Conservation (phyloP, 1,140 invertebrate genomes). For the Mercenaria mercenaria region DNA sequence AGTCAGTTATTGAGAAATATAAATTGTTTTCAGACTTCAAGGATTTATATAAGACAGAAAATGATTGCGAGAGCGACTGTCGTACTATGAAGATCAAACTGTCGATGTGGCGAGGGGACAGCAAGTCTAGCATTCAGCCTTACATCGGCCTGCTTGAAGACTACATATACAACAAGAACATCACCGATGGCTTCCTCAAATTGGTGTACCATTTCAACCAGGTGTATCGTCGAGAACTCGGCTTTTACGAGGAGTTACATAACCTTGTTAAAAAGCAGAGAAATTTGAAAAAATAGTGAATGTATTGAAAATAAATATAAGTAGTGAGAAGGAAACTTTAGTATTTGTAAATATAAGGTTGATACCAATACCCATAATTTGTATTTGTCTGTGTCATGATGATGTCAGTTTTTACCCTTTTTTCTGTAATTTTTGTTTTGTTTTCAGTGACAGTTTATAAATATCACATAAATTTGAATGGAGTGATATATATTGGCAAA, state of each 20-base stretch:
- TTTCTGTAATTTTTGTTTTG: too few relatives aligned
- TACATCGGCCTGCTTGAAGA: slow-evolving; percentile 27
- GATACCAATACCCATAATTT: too few relatives aligned
- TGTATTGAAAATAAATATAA: too few relatives aligned
- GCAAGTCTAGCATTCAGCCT: slow-evolving; percentile 3
- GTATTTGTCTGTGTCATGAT: too few relatives aligned
- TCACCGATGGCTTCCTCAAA: slow-evolving; percentile 39
- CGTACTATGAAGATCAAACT: slow-evolving; percentile 19
- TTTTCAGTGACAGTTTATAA: too few relatives aligned
- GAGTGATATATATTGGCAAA: too few relatives aligned
- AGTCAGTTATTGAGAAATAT: too few relatives aligned
- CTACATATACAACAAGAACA: neutral
- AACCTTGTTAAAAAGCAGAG: slow-evolving; percentile 1
- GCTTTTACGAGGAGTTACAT: neutral
- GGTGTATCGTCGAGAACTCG: neutral
- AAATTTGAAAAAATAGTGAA: neutral
- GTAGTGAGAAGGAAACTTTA: too few relatives aligned
- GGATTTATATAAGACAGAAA: slow-evolving; percentile 11
- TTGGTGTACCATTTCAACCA: slow-evolving; percentile 41
- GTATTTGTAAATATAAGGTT: too few relatives aligned
- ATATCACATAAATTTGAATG: too few relatives aligned
- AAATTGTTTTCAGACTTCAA: slow-evolving; percentile 37
- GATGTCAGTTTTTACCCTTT: too few relatives aligned
- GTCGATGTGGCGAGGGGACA: neutral
- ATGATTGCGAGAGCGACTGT: neutral